Evolutionary conservation across 92 coral and sea anemone species (phyloP).

Genomic region (Parazoanthus darwini): DNA sequence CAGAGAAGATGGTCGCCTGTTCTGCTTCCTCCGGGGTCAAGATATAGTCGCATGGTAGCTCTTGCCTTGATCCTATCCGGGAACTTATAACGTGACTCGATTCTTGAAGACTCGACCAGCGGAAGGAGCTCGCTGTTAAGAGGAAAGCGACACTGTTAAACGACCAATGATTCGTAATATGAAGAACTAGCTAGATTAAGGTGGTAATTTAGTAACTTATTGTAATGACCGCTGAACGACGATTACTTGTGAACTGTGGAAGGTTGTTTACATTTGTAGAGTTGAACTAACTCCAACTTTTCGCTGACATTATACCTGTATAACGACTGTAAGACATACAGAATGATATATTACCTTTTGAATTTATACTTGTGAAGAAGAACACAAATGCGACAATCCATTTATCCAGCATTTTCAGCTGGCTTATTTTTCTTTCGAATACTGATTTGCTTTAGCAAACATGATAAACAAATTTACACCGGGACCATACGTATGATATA

Average conservation of each 20-base stretch:
- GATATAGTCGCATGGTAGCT: constrained; percentile 44
- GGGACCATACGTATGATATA: not conserved
- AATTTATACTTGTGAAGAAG: not conserved
- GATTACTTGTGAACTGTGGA: not conserved
- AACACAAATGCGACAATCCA: not conserved
- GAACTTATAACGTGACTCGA: constrained; percentile 48
- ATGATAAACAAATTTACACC: not conserved
- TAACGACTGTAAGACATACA: not conserved
- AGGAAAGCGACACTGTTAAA: not conserved
- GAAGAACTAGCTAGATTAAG: not conserved
- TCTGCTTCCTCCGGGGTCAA: constrained; percentile 41
- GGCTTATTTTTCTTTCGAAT: not conserved
- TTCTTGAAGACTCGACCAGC: constrained; percentile 50
- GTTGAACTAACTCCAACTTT: not conserved
- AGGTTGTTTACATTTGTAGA: not conserved
- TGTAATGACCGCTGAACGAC: not conserved
- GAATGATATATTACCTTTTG: constrained; percentile 1
- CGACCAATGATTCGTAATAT: not conserved
- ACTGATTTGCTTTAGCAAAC: not conserved
- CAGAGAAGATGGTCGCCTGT: constrained; percentile 30
- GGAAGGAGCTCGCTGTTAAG: constrained; percentile 31
- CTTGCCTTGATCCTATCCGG: constrained; percentile 32
- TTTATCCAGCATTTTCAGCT: not conserved
- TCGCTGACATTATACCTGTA: not conserved
- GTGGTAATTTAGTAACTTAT: not conserved